These are phyloP conservation scores for Monopis laevigella DNA, from an alignment of 2,888 invertebrate genomes.

Conservation along the genomic window DNA sequence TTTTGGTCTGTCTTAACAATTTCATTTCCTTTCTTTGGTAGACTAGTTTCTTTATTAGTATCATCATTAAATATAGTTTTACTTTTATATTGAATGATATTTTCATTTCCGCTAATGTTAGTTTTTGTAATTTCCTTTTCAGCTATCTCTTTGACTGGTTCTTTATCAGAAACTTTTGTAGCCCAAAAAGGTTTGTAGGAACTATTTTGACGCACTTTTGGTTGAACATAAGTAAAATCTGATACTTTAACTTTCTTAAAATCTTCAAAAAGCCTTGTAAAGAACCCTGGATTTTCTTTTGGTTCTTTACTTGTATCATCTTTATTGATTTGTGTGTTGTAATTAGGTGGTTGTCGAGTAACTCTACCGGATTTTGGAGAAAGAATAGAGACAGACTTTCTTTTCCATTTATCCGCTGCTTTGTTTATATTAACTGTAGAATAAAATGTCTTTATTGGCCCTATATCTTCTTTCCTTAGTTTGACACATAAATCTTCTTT, in stretches of 20 bases:
- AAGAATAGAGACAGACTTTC: conserved; percentile 43
- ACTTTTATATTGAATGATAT: not conserved
- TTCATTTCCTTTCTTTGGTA: too few relatives aligned
- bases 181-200: conserved; percentile 45
- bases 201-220: conserved; percentile 37
- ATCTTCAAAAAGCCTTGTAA: conserved; percentile 39
- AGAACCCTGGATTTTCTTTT: conserved; percentile 30
- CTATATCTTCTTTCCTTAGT: conserved; percentile 37
- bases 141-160: conserved; percentile 20
- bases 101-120: not conserved
- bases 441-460: conserved; percentile 34
- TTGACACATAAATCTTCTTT: conserved; percentile 34
- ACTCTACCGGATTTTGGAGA: conserved; percentile 46
- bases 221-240: conserved; percentile 40
- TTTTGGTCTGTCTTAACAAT: not conserved
- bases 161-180: conserved; percentile 27
- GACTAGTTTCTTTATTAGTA: too few relatives aligned
- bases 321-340: conserved; percentile 21
- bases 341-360: conserved; percentile 19
- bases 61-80: not conserved
- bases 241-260: conserved; percentile 43
- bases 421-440: conserved; percentile 25
- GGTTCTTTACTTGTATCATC: conserved; percentile 3
- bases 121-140: not conserved
- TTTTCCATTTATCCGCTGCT: conserved; percentile 36